Conservation (phyloP, 2,888 invertebrate species). For the Hydroisotoma schaefferi region DNA sequence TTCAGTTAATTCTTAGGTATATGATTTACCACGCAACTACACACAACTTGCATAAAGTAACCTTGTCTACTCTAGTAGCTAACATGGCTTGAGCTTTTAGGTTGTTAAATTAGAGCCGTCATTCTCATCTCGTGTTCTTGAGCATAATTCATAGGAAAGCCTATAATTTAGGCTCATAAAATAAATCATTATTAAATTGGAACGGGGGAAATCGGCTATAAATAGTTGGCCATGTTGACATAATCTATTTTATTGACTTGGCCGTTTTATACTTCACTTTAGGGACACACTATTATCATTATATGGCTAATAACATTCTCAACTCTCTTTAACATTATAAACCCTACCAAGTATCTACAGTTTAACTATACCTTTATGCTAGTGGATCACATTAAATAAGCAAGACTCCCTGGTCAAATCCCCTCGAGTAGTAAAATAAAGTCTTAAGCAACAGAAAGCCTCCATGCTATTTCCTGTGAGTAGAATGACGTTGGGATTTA, state of each 20-base stretch:
- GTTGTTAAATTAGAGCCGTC: conserved; percentile 30
- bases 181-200: conserved; percentile 50
- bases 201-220: conserved; percentile 48
- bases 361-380: neutral
- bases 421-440: too few relatives aligned
- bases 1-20: too few relatives aligned
- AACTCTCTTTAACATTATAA: too few relatives aligned
- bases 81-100: too few relatives aligned
- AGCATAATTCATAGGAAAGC: conserved; percentile 48
- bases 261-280: conserved; percentile 38
- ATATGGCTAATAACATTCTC: conserved; percentile 37
- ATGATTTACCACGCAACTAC: too few relatives aligned
- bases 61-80: too few relatives aligned
- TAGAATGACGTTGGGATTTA: too few relatives aligned
- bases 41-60: too few relatives aligned
- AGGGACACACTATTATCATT: conserved; percentile 36
- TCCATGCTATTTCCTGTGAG: too few relatives aligned
- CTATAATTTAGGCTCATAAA: conserved; percentile 49
- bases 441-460: too few relatives aligned
- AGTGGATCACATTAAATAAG: too few relatives aligned
- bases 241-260: conserved; percentile 48
- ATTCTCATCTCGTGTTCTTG: conserved; percentile 46
- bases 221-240: conserved; percentile 49
- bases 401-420: too few relatives aligned
- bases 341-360: neutral